Evolutionary conservation across 1,140 invertebrate species (phyloP).

Genomic region (Maniola jurtina): DNA sequence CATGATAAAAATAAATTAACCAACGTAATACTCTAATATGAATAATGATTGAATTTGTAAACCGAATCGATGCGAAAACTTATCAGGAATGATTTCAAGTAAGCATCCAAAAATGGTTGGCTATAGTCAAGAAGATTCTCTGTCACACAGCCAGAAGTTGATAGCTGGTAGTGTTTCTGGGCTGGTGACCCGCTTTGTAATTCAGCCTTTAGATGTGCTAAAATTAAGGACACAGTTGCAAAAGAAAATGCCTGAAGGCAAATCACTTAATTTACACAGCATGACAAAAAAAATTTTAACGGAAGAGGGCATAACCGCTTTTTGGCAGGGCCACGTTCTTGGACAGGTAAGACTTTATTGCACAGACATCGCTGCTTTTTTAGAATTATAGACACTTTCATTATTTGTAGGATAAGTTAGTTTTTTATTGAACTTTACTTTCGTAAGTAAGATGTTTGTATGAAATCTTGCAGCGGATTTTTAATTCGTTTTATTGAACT

Average conservation of each 20-base stretch:
- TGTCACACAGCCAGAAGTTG: conserved; percentile 54
- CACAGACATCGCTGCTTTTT: no score
- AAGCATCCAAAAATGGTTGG: conserved; percentile 54
- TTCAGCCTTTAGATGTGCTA: conserved; percentile 63
- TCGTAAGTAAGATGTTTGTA: no score
- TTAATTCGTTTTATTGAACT: no score
- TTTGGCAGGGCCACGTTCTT: conserved; percentile 62
- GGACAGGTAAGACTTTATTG: conserved; percentile 53
- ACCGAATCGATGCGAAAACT: neutral
- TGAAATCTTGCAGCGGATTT: no score
- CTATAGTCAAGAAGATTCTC: conserved; percentile 47
- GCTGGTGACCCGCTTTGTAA: conserved; percentile 53
- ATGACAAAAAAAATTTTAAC: conserved; percentile 45
- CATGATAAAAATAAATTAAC: neutral
- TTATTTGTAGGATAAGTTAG: no score
- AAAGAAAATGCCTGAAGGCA: conserved; percentile 23
- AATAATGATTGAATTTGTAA: conserved; percentile 10
- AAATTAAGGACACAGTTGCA: conserved; percentile 57
- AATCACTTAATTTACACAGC: conserved; percentile 29
- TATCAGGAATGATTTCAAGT: conserved; percentile 5
- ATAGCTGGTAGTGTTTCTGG: conserved; percentile 57
- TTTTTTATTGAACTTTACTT: no score
- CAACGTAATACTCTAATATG: neutral
- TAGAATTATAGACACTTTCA: no score
- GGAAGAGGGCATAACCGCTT: conserved; percentile 58